Conservation (phyloP, 2,113 vertebrate genomes). For the Hippopotamus amphibius region DNA sequence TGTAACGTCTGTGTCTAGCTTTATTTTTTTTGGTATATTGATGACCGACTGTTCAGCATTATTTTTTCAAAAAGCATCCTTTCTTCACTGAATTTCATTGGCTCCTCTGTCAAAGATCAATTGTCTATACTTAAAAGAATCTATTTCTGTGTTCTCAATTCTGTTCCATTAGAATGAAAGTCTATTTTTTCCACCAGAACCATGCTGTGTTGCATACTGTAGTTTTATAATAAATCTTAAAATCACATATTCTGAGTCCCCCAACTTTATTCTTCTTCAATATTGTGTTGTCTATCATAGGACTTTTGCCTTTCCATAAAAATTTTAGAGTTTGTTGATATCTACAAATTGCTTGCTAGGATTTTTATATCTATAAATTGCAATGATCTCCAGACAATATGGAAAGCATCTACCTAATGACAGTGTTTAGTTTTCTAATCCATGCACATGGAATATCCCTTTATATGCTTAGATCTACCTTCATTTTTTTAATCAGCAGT, state of each 20-base stretch:
- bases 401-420: background rate
- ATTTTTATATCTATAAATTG: background rate
- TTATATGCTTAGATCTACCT: background rate
- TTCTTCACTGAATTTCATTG: background rate
- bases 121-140: background rate
- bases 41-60: background rate
- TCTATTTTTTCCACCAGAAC: background rate
- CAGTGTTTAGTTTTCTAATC: background rate
- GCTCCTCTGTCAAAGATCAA: background rate
- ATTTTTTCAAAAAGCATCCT: background rate
- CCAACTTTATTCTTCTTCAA: background rate
- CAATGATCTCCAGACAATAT: background rate
- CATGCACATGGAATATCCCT: too few species aligned
- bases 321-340: background rate
- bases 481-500: background rate
- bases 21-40: background rate
- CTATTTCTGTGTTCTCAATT: background rate
- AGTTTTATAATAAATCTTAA: background rate
- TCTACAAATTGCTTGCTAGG: background rate
- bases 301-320: background rate
- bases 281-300: background rate
- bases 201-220: background rate
- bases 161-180: background rate
- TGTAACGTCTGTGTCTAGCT: background rate
- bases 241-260: background rate